Base-by-base conservation (phyloP, 1,140 invertebrate genomes). In the Galleria mellonella region DNA sequence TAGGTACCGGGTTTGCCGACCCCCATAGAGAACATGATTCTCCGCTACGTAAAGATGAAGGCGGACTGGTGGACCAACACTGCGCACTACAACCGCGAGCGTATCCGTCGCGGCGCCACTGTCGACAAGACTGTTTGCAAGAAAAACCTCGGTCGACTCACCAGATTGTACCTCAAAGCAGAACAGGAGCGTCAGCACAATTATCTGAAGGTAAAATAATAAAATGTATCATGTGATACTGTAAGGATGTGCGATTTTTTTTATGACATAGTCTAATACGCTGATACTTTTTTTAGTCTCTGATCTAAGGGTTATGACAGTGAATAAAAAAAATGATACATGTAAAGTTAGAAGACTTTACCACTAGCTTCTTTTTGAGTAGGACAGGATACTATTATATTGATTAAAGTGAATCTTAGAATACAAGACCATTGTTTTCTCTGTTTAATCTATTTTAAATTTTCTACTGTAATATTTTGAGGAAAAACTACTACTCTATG, bases 31-130 rank as follows among this genome's bases (percentile, higher is more conserved):
- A 99, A 99, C 83, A 99, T 99, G 98, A 99, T 99, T 61, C 89
- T 99, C 11, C 91, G 98, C 32, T 99, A 99, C 83, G 98, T 99
- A 0, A 99, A 99, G 83, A 99, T 99, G 92, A 99, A 99, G 81
- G 98, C 98, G 0, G 98, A 99, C 85, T 99, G 98, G 98, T 99
- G 98, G 98, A 99, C 98, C 0, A 99, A 99, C 83, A 99, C 98
- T 0, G 98, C 98, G 1, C 98, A 99, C 87, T 99, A 99, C 81
- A 99, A 99, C 87, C 90, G 98, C 14, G 98, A 99, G 85, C 89
- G 98, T 59, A 97, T 98, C 32, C 89, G 96, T 1, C 90, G 96
- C 47, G 96, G 96, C 29, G 96, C 96, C 10, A 98, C 96, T 1
- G 98, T 99, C 11, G 98, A 99, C 78, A 99, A 99, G 84, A 99